A percentile compares a stretch with the other conserved stretches of the same genome.
phyloP scores from a whole-genome alignment of 2,113 vertebrate genomes.

The Rhinolophus ferrumequinum region DNA sequence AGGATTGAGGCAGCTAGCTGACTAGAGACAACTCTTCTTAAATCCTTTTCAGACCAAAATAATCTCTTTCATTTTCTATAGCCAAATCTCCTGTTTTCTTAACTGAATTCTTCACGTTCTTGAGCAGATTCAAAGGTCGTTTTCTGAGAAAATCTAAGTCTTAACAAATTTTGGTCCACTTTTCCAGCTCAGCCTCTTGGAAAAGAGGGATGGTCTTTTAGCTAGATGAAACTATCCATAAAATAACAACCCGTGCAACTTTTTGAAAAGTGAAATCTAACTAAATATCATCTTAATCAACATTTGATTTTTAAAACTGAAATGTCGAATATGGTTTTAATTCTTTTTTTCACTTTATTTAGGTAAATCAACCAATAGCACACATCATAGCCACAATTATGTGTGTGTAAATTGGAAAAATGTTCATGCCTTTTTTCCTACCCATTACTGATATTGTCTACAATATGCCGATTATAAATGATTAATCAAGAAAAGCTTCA shows the following conservation, averaged over 20 bases:
- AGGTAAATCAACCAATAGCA: background rate
- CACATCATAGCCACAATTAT: background rate
- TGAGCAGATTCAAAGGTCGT: background rate
- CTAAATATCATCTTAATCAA: background rate
- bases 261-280: background rate
- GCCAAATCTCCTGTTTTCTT: background rate
- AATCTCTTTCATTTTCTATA: background rate
- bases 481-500: slow-evolving; percentile 8
- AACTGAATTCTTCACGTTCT: background rate
- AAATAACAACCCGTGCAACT: background rate
- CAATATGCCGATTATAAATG: background rate
- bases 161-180: background rate
- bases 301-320: background rate
- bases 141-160: slow-evolving; percentile 30
- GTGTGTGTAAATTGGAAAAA: background rate
- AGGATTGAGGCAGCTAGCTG: background rate
- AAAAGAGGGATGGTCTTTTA: background rate
- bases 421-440: background rate
- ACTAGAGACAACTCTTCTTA: background rate
- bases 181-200: background rate
- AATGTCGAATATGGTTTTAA: background rate
- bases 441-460: background rate
- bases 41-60: slow-evolving; percentile 1
- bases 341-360: background rate
- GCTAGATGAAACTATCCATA: background rate